phyloP scores from a whole-genome alignment of 1,140 invertebrate genomes.

The Laupala kohalensis region DNA sequence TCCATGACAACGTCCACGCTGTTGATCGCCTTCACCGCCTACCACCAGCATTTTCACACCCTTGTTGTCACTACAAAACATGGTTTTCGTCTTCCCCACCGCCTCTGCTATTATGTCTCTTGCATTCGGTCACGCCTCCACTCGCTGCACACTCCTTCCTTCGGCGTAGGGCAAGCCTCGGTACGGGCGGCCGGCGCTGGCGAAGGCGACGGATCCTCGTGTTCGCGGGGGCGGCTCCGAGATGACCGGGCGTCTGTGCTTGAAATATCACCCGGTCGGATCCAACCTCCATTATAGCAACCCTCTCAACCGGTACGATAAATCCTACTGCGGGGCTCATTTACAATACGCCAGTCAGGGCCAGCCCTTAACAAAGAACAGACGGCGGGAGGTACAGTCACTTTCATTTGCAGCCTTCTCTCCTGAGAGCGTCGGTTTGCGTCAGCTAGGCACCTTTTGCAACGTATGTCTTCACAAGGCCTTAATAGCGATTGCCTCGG shows the following conservation, averaged over 20 bases:
- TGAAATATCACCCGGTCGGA: background rate
- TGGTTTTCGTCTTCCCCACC: too few species aligned
- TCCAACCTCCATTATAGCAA: background rate
- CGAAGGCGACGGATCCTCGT: background rate
- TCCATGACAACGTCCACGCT: too few species aligned
- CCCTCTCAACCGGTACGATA: background rate
- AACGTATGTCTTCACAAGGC: too few species aligned
- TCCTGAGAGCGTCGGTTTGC: too few species aligned
- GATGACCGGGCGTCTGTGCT: background rate
- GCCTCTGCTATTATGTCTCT: background rate
- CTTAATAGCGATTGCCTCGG: too few species aligned
- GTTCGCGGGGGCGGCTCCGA: background rate
- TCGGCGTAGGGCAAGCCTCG: too few species aligned
- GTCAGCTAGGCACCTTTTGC: too few species aligned
- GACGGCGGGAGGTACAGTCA: background rate
- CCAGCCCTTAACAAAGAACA: background rate
- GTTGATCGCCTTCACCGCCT: too few species aligned
- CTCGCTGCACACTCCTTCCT: too few species aligned
- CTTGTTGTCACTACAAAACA: too few species aligned
- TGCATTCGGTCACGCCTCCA: background rate
- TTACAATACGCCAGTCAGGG: background rate
- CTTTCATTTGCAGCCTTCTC: background rate
- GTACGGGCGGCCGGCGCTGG: too few species aligned
- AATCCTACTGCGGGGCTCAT: background rate
- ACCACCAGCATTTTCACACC: too few species aligned